Base-by-base conservation (phyloP, 1,140 invertebrate species). In the Drosophila nannoptera region DNA sequence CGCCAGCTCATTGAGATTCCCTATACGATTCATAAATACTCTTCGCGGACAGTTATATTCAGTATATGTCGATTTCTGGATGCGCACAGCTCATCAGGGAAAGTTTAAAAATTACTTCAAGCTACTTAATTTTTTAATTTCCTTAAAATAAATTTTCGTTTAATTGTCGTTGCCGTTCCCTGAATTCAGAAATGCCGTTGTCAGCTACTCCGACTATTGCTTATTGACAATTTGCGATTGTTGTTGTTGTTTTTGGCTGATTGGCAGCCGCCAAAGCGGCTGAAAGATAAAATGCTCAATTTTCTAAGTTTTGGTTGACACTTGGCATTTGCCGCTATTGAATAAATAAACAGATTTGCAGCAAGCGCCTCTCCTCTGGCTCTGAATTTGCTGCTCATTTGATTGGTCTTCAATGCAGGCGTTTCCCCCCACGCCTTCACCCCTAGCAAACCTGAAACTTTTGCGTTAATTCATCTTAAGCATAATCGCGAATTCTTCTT, bases 211-310 rank as follows among this genome's bases (percentile, higher is more conserved):
- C 3, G 32, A 31, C 74, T 82, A 73, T 59, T 73, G 33, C 4
- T 73, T 54, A 78, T 77, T 82, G 78, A 82, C 78, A 82, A 69
- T 83, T 82, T 68, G 48, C 67, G 66, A 52, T 71, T 71, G 49
- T 69, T 48, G 53, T 52, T 12, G 31, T 14, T 14, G 40, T 42
- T 12, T 43, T 66, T 54, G 22, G 63, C 36, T 68, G 75, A 82
- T 82, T 83, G 78, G 75, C 78, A 82, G 78, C 70, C 65, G 75
- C 46, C 78, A 74, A 77, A 71, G 14, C 53, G 43, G 46, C 48
- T 64, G 29, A 33, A 53, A n/a, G n/a, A 63, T 53, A 49, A 42
- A 58, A 69, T 68, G 49, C 14, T 60, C 16, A 52, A 67, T 58
- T 12, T 50, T 40, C 58, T 31, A 29, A 58, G 35, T 49, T 14